These are phyloP conservation scores for Drosophila gaucha DNA, from an alignment of 2,888 invertebrate genomes.

Conservation along the genomic window DNA sequence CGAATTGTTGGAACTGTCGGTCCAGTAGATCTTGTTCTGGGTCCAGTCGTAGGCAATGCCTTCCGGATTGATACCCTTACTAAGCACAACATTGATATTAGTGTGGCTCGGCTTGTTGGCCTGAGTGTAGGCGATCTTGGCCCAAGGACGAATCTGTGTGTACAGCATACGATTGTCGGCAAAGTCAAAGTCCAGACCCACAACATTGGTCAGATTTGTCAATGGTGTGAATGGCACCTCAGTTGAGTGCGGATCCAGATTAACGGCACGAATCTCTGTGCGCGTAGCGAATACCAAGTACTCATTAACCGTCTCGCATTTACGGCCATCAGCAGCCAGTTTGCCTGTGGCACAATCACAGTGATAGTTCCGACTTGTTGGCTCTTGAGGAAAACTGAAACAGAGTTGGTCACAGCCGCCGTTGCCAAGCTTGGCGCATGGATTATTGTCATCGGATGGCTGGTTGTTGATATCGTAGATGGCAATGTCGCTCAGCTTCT, in stretches of 20 bases:
- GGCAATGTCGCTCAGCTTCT: slow-evolving; percentile 94
- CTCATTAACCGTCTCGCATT: slow-evolving; percentile 93
- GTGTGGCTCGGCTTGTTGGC: slow-evolving; percentile 88
- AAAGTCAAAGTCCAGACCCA: slow-evolving; percentile 98
- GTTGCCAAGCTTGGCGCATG: slow-evolving; percentile 90
- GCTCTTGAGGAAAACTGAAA: slow-evolving; percentile 93
- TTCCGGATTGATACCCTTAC: slow-evolving; percentile 94
- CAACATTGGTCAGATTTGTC: slow-evolving; percentile 94
- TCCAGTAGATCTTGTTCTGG: slow-evolving; percentile 98
- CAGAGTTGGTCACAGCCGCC: slow-evolving; percentile 97
- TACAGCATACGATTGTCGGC: slow-evolving; percentile 94
- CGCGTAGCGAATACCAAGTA: slow-evolving; percentile 97
- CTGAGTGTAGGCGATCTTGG: slow-evolving; percentile 93
- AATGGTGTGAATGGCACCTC: slow-evolving; percentile 94
- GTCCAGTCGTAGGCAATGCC: slow-evolving; percentile 99
- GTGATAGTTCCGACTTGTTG: slow-evolving; percentile 86
- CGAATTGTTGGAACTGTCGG: slow-evolving; percentile 96
- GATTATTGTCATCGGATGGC: slow-evolving; percentile 92
- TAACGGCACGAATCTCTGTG: slow-evolving; percentile 96
- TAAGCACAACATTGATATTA: slow-evolving; percentile 89
- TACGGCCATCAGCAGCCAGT: slow-evolving; percentile 88
- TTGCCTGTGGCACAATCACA: slow-evolving; percentile 98
- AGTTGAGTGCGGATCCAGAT: slow-evolving; percentile 92
- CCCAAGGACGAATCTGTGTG: slow-evolving; percentile 96
- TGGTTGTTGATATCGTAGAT: slow-evolving; percentile 96